These are phyloP conservation scores for Deilephila elpenor DNA, from an alignment of 2,888 invertebrate species.

Conservation along the genomic window DNA sequence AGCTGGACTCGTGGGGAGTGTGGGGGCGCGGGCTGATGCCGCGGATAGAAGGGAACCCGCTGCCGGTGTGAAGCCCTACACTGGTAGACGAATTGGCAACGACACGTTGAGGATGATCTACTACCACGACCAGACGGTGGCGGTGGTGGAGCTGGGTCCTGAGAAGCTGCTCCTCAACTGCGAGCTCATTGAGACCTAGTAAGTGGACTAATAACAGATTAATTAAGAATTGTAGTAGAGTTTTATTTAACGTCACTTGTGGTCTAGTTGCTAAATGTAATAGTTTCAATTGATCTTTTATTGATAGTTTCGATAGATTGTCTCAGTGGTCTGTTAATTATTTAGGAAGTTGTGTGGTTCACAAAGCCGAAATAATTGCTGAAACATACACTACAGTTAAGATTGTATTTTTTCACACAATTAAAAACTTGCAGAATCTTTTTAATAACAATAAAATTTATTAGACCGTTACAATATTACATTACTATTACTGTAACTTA, in stretches of 20 bases:
- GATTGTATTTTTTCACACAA: too few relatives aligned
- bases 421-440: too few relatives aligned
- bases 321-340: background rate
- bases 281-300: background rate
- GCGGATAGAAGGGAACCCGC: conserved; percentile 64
- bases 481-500: too few relatives aligned
- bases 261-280: conserved; percentile 5
- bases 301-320: background rate
- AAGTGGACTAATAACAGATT: conserved; percentile 74
- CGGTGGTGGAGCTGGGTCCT: conserved; percentile 90
- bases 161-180: conserved; percentile 90
- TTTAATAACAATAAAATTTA: too few relatives aligned
- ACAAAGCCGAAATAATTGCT: too few relatives aligned
- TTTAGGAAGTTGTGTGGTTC: too few relatives aligned
- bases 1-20: conserved; percentile 74
- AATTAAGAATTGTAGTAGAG: background rate
- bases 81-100: conserved; percentile 86
- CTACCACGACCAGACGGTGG: conserved; percentile 92
- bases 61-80: conserved; percentile 84
- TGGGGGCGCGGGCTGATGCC: conserved; percentile 67
- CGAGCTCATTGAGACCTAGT: conserved; percentile 94
- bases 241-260: background rate
- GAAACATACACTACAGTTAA: too few relatives aligned
- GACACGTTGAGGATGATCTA: conserved; percentile 90
- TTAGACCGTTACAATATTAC: too few relatives aligned